Evolutionary conservation across 1,140 invertebrate genomes (phyloP).

Genomic region (Pollicipes pollicipes): DNA sequence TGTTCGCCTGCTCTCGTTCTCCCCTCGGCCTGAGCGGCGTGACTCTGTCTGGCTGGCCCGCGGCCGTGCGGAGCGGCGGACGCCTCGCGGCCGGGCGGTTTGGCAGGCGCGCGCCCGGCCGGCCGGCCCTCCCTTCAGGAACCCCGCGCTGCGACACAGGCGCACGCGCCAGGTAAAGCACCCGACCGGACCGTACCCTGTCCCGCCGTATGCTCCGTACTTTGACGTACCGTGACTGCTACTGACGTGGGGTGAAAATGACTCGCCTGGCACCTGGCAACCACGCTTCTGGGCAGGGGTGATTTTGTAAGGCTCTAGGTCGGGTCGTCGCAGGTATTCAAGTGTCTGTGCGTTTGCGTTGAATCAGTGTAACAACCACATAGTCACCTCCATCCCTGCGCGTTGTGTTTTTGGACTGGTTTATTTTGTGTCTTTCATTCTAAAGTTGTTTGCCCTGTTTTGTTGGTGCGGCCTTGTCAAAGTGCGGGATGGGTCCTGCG

Average conservation of each 20-base stretch:
- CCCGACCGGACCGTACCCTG: too few relatives aligned
- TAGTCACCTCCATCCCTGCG: background rate
- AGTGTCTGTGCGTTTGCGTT: background rate
- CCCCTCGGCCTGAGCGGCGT: too few relatives aligned
- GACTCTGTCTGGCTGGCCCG: too few relatives aligned
- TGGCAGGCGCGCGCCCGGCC: too few relatives aligned
- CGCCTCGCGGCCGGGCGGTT: too few relatives aligned
- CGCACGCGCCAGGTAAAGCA: too few relatives aligned
- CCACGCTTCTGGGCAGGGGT: background rate
- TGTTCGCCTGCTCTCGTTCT: too few relatives aligned
- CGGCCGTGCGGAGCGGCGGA: too few relatives aligned
- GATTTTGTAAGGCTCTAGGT: background rate
- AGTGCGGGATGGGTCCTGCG: background rate
- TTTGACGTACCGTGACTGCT: too few relatives aligned
- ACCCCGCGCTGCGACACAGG: too few relatives aligned
- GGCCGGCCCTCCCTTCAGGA: too few relatives aligned
- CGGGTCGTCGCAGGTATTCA: background rate
- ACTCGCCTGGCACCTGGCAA: background rate
- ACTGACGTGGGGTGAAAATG: background rate
- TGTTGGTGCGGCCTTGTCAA: background rate
- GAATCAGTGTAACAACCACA: background rate
- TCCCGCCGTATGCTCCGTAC: too few relatives aligned
- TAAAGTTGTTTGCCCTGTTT: background rate
- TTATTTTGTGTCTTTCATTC: background rate
- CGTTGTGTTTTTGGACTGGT: background rate